These are phyloP conservation scores for Petrocephalus schoutedeni DNA, from an alignment of 2,797 vertebrate genomes.

Conservation along the genomic window DNA sequence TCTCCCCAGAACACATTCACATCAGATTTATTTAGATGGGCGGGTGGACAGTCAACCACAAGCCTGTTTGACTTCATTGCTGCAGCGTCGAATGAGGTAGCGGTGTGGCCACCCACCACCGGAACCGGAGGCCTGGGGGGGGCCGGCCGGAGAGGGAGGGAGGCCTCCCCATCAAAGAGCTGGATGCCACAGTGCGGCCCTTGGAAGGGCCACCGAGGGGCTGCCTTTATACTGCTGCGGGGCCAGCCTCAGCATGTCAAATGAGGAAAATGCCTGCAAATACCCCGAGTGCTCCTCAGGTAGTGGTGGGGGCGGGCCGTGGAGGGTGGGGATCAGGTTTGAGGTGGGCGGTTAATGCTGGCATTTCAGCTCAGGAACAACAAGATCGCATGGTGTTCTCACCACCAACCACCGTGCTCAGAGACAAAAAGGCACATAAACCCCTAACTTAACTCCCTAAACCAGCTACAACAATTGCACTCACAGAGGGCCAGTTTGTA, in stretches of 20 bases:
- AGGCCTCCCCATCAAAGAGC: neutral
- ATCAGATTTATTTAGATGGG: neutral
- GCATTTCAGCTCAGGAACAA: neutral
- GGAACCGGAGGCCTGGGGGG: neutral
- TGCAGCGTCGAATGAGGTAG: slow-evolving; percentile 32
- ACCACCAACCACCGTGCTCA: neutral
- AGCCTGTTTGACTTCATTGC: slow-evolving; percentile 31
- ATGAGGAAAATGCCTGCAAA: slow-evolving; percentile 31
- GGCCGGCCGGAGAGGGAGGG: neutral
- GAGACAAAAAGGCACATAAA: neutral
- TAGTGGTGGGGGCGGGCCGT: neutral
- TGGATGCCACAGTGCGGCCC: neutral
- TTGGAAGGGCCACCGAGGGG: neutral
- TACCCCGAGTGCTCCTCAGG: slow-evolving; percentile 34
- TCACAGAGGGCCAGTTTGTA: neutral
- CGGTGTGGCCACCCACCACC: slow-evolving; percentile 19
- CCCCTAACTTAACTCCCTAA: neutral
- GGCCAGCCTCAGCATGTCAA: neutral
- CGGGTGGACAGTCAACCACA: neutral
- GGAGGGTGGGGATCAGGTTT: neutral
- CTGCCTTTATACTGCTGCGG: neutral
- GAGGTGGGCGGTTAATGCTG: neutral
- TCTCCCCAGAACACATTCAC: neutral
- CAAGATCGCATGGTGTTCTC: neutral
- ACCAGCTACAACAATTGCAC: neutral